Evolutionary conservation across 2,797 vertebrate species (phyloP).

Genomic region (Myioborus melanocephalus): DNA sequence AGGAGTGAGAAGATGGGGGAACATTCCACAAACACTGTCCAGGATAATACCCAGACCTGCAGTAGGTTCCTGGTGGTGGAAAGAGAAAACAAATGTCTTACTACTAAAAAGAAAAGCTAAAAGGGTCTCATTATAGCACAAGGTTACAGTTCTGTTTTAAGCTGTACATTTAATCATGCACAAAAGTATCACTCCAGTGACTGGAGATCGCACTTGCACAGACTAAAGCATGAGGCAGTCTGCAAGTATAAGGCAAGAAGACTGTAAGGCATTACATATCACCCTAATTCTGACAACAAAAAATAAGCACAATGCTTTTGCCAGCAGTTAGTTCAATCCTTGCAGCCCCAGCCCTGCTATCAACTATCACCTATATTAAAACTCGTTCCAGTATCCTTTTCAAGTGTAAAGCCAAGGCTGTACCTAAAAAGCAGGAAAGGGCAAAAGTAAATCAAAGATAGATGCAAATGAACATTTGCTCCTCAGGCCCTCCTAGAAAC

Average conservation of each 20-base stretch:
- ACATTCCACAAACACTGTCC: slow-evolving; percentile 94
- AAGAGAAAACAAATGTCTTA: background rate
- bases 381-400: slow-evolving; percentile 57
- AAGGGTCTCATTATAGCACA: background rate
- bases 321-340: slow-evolving; percentile 56
- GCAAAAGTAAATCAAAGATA: slow-evolving; percentile 35
- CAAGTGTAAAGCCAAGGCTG: slow-evolving; percentile 54
- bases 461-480: background rate
- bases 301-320: slow-evolving; percentile 37
- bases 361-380: slow-evolving; percentile 63
- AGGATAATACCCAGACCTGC: slow-evolving; percentile 92
- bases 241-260: slow-evolving; percentile 39
- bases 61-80: slow-evolving; percentile 84
- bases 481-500: background rate
- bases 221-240: slow-evolving; percentile 58
- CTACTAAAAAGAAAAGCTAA: background rate
- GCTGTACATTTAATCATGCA: slow-evolving; percentile 32
- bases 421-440: slow-evolving; percentile 60
- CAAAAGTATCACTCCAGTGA: slow-evolving; percentile 32
- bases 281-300: slow-evolving; percentile 42
- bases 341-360: slow-evolving; percentile 40
- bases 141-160: background rate
- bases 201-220: slow-evolving; percentile 13
- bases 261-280: background rate
- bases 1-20: slow-evolving; percentile 90